These are phyloP conservation scores for Parapristionchus giblindavisi DNA, from an alignment of 2,888 invertebrate genomes.

Conservation along the genomic window DNA sequence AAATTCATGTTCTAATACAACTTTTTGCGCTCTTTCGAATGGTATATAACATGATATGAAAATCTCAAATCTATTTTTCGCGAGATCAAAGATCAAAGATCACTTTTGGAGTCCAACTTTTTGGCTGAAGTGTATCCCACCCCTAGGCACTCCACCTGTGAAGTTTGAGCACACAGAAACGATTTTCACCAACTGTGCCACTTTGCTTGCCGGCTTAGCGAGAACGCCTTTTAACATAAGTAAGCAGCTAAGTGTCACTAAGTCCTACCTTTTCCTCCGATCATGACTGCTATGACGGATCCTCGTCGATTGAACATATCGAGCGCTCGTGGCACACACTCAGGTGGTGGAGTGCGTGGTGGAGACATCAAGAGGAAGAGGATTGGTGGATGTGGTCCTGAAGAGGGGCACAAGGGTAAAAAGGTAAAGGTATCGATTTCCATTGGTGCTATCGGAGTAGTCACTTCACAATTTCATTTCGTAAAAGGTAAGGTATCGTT, in stretches of 20 bases:
- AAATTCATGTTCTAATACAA: too few relatives aligned
- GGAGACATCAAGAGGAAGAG: constrained; percentile 23
- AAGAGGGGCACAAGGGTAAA: neutral
- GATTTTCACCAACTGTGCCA: too few relatives aligned
- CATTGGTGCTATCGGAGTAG: neutral
- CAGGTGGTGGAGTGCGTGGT: constrained; percentile 22
- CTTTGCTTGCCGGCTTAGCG: too few relatives aligned
- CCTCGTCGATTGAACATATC: constrained; percentile 62
- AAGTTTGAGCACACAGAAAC: too few relatives aligned
- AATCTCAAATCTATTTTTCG: too few relatives aligned
- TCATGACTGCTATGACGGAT: constrained; percentile 60
- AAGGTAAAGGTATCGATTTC: neutral
- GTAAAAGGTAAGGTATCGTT: neutral
- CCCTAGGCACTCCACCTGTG: too few relatives aligned
- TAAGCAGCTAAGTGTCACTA: neutral
- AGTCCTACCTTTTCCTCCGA: constrained; percentile 46
- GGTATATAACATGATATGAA: too few relatives aligned
- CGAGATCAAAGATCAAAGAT: too few relatives aligned
- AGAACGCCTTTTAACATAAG: too few relatives aligned
- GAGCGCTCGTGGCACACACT: constrained; percentile 43
- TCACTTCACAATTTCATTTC: neutral
- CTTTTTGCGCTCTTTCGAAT: too few relatives aligned
- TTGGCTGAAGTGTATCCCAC: too few relatives aligned
- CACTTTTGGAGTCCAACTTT: too few relatives aligned
- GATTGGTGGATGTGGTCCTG: neutral